phyloP scores from a whole-genome alignment of 2,113 vertebrate genomes.

The Potamarius usumacintae region DNA sequence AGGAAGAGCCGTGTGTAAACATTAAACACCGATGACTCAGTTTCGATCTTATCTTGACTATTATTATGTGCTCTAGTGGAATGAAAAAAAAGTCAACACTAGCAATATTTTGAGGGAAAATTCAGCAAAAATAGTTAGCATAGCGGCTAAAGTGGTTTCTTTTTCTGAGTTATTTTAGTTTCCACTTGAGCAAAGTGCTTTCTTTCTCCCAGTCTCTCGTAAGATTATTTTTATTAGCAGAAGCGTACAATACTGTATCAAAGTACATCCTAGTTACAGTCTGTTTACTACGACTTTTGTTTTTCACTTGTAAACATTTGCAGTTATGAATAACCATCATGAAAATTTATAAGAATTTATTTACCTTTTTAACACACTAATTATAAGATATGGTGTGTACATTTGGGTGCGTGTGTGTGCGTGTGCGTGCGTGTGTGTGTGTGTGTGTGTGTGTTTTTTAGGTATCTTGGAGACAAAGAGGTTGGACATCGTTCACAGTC shows the following conservation, averaged over 20 bases:
- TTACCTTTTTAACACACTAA: too few relatives aligned
- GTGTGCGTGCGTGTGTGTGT: background rate
- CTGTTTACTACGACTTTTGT: background rate
- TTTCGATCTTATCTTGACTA: background rate
- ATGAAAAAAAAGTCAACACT: background rate
- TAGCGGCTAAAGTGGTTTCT: background rate
- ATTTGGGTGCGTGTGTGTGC: background rate
- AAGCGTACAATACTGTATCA: background rate
- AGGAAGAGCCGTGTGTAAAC: background rate
- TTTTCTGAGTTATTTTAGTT: background rate
- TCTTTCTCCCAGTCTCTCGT: background rate
- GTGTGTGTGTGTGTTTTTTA: conserved; percentile 53
- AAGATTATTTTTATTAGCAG: background rate
- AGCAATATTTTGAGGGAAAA: background rate
- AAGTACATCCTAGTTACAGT: background rate
- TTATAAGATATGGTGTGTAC: background rate
- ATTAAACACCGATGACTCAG: background rate
- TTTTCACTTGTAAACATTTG: background rate
- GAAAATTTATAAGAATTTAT: background rate
- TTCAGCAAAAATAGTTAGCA: background rate
- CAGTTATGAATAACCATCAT: background rate
- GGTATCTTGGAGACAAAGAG: conserved; percentile 94
- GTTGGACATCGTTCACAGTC: conserved; percentile 75
- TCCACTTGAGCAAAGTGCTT: too few relatives aligned
- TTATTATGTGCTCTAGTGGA: background rate